Evolutionary conservation across 2,888 invertebrate species (phyloP).

Genomic region (Polyploca ridens): DNA sequence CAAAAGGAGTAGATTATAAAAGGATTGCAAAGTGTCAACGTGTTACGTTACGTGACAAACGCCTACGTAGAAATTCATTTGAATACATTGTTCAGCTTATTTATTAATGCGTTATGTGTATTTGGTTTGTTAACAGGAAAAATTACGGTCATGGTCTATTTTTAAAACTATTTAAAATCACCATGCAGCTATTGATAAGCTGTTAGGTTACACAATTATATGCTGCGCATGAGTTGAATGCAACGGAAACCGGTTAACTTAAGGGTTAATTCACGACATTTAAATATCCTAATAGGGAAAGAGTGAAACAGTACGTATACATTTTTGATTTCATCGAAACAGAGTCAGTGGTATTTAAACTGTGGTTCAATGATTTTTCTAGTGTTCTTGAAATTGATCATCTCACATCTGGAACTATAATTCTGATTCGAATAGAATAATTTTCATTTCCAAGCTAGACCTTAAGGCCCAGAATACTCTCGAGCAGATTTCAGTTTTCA

Average conservation of each 20-base stretch:
- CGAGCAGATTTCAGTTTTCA: too few species aligned
- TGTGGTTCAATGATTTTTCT: too few species aligned
- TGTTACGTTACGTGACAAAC: slow-evolving; percentile 21
- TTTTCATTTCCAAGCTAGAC: slow-evolving; percentile 9
- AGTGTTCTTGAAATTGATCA: background rate
- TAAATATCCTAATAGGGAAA: background rate
- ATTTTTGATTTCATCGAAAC: too few species aligned
- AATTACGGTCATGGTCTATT: background rate
- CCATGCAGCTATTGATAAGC: background rate
- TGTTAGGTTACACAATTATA: background rate
- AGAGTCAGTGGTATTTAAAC: too few species aligned
- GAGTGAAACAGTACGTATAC: too few species aligned
- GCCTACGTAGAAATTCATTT: slow-evolving; percentile 2
- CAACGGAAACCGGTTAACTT: background rate
- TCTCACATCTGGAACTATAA: background rate
- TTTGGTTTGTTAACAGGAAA: background rate
- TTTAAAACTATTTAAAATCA: background rate
- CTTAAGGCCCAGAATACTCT: too few species aligned
- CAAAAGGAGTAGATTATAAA: slow-evolving; percentile 28
- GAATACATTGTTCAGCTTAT: background rate
- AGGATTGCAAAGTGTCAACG: slow-evolving; percentile 32
- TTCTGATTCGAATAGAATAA: background rate
- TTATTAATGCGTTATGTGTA: background rate
- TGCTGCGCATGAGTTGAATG: background rate
- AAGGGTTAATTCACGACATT: slow-evolving; percentile 9